Evolutionary conservation across 2,113 vertebrate genomes (phyloP).

Genomic region (Archocentrus centrarchus): DNA sequence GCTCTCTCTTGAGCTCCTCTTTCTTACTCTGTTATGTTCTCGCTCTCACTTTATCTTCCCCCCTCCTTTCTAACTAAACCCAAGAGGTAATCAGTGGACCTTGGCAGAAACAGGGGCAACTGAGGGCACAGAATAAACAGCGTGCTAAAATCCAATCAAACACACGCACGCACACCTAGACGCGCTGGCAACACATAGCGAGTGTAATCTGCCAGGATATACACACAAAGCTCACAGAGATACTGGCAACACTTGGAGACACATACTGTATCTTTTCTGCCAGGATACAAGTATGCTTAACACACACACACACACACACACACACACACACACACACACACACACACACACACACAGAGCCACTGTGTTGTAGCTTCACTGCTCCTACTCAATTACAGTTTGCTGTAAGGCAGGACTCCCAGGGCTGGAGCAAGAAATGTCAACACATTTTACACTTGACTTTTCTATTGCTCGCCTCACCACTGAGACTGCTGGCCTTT

Average conservation of each 20-base stretch:
- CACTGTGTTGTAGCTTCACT: slow-evolving; percentile 22
- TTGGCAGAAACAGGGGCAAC: slow-evolving; percentile 45
- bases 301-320: not conserved
- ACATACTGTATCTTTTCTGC: slow-evolving; percentile 2
- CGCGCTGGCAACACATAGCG: slow-evolving; percentile 11
- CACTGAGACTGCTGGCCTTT: slow-evolving; percentile 44
- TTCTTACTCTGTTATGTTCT: slow-evolving; percentile 21
- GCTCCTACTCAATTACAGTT: slow-evolving; percentile 66
- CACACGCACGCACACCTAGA: not conserved
- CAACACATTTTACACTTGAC: slow-evolving; percentile 69
- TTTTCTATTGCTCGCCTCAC: slow-evolving; percentile 40
- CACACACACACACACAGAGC: not conserved
- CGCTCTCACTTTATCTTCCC: slow-evolving; percentile 33
- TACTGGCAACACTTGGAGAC: not conserved
- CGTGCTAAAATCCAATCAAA: slow-evolving; percentile 53
- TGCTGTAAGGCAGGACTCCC: slow-evolving; percentile 55
- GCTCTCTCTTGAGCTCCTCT: slow-evolving; percentile 4
- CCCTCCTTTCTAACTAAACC: slow-evolving; percentile 45
- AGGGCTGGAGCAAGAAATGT: slow-evolving; percentile 52
- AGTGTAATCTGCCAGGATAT: slow-evolving; percentile 14
- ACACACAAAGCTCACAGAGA: slow-evolving; percentile 22
- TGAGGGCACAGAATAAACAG: slow-evolving; percentile 65
- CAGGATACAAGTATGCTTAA: slow-evolving; percentile 24
- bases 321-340: not conserved
- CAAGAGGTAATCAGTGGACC: slow-evolving; percentile 69